phyloP scores from a whole-genome alignment of 92 coral and sea anemone species.

The Plumapathes pennacea region DNA sequence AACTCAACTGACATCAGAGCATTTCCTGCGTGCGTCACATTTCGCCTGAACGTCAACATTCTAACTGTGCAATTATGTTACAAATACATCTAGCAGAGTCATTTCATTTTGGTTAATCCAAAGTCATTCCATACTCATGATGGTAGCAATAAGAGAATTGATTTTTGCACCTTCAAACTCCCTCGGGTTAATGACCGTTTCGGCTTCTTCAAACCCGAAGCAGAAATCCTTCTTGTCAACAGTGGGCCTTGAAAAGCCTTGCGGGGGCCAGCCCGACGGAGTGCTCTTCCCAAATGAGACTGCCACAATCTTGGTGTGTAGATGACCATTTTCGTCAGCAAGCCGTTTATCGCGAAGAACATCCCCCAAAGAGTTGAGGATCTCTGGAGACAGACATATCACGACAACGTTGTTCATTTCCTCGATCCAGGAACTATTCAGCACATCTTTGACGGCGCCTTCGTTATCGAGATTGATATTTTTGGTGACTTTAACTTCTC shows the following conservation, averaged over 20 bases:
- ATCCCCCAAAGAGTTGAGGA: conserved; percentile 40
- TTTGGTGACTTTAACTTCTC: conserved; percentile 45
- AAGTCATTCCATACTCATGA: no score
- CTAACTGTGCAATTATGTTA: no score
- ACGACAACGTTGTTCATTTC: conserved; percentile 65
- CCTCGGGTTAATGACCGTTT: conserved; percentile 7
- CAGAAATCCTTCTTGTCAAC: conserved; percentile 38
- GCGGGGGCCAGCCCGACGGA: conserved; percentile 77
- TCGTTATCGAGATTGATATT: conserved; percentile 73
- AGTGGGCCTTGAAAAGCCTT: conserved; percentile 31
- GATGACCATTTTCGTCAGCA: conserved; percentile 51
- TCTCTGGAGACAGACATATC: conserved; percentile 74
- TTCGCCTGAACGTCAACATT: no score
- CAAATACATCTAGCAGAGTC: no score
- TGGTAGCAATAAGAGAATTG: conserved; percentile 67
- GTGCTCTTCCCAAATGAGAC: conserved; percentile 75
- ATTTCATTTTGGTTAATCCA: not conserved
- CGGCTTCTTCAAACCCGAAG: conserved; percentile 20
- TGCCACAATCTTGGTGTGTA: conserved; percentile 72
- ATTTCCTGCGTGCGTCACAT: no score
- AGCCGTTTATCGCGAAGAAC: conserved; percentile 55
- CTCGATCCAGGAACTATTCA: conserved; percentile 67
- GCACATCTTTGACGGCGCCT: conserved; percentile 7
- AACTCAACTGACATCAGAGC: no score
- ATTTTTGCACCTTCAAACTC: conserved; percentile 44